A percentile compares a stretch with the other conserved stretches of the same genome.
Conservation (phyloP, 1,140 invertebrate genomes). For the Drosophila insularis region DNA sequence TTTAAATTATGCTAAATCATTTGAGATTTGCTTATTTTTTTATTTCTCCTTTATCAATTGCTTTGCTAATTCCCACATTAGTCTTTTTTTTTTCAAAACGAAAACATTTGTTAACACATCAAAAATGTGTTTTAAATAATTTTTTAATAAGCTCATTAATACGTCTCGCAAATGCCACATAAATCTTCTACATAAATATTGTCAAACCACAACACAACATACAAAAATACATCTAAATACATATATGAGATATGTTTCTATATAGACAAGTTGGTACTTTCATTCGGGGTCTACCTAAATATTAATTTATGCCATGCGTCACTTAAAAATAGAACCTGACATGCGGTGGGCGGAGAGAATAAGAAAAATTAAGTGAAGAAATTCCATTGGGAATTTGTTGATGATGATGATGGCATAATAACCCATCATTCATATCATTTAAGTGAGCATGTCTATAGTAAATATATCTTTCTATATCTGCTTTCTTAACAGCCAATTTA, state of each 20-base stretch:
- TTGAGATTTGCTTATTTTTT: not conserved
- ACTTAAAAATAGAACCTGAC: constrained; percentile 5
- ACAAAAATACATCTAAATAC: not conserved
- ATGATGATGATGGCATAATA: not conserved
- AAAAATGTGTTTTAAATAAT: constrained; percentile 12
- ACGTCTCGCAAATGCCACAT: constrained; percentile 5
- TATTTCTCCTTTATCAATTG: not conserved
- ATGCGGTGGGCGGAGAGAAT: not conserved
- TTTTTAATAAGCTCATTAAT: constrained; percentile 6
- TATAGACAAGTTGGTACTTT: not conserved
- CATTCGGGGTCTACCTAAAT: constrained; percentile 1
- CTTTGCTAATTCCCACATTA: not conserved
- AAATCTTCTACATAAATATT: constrained; percentile 5
- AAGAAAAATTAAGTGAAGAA: constrained; percentile 10
- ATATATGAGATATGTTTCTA: not conserved
- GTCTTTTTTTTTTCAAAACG: not conserved
- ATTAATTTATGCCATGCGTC: constrained; percentile 2
- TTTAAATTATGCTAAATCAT: not conserved
- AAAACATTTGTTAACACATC: constrained; percentile 9
- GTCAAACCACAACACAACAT: not conserved
- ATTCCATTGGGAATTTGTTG: not conserved
- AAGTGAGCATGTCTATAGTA: not conserved
- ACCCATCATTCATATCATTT: not conserved
- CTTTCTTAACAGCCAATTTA: too few relatives aligned
- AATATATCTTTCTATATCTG: not conserved